phyloP scores from a whole-genome alignment of 2,888 invertebrate species.

The Pycnomerus fuliginosus region DNA sequence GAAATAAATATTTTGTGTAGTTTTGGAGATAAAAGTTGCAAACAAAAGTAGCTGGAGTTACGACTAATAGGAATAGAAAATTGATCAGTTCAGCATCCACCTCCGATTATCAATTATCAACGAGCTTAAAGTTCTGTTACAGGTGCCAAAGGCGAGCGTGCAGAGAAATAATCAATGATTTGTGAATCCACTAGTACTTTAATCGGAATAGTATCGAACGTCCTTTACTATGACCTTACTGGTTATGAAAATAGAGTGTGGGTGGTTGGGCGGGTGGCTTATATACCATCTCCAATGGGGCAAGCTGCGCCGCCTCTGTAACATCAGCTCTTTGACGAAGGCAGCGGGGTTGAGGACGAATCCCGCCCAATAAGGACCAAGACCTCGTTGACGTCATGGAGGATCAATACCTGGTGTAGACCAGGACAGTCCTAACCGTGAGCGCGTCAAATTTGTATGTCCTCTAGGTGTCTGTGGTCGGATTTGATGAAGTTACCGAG shows the following conservation, averaged over 20 bases:
- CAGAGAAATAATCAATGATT: too few relatives aligned
- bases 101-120: too few relatives aligned
- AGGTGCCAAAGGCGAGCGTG: too few relatives aligned
- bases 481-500: conserved; percentile 52
- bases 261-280: conserved; percentile 33
- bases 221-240: conserved; percentile 36
- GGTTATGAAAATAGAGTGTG: conserved; percentile 28
- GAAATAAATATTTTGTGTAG: conserved; percentile 1
- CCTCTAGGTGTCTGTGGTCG: conserved; percentile 29
- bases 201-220: conserved; percentile 12
- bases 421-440: conserved; percentile 45
- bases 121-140: too few relatives aligned
- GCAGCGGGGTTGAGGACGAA: conserved; percentile 17
- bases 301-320: conserved; percentile 30
- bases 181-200: too few relatives aligned
- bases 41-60: too few relatives aligned
- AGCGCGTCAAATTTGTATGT: conserved; percentile 44
- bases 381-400: conserved; percentile 47
- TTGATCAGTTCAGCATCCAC: too few relatives aligned
- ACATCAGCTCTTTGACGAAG: conserved; percentile 7
- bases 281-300: conserved; percentile 29
- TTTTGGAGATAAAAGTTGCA: too few relatives aligned
- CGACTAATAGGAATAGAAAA: too few relatives aligned
- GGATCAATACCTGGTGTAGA: conserved; percentile 48
- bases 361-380: conserved; percentile 35